Percentiles rank a stretch among this genome's conserved stretches.
phyloP scores from a whole-genome alignment of 2,797 vertebrate genomes.

The Channallabes apus region DNA sequence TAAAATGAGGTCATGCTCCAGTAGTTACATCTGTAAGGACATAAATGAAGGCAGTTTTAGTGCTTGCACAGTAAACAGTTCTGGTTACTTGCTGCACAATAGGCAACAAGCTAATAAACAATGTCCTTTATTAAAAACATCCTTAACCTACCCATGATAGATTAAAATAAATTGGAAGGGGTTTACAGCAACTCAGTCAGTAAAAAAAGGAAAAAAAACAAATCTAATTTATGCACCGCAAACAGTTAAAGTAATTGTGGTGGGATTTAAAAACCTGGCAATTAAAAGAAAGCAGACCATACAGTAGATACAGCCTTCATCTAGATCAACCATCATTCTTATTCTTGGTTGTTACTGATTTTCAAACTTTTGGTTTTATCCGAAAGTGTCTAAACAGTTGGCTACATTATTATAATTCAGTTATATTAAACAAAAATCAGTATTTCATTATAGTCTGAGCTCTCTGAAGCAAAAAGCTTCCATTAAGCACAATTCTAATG shows the following conservation, averaged over 20 bases:
- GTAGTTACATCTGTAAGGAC: background rate
- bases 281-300: background rate
- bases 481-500: background rate
- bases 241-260: background rate
- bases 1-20: conserved; percentile 3
- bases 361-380: background rate
- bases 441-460: background rate
- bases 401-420: background rate
- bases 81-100: background rate
- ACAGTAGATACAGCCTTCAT: background rate
- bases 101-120: background rate
- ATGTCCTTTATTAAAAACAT: background rate
- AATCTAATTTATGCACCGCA: background rate
- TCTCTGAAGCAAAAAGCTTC: background rate
- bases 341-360: too few species aligned
- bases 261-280: background rate
- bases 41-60: background rate
- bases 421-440: background rate
- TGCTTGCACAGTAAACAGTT: background rate
- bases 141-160: background rate
- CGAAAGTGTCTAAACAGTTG: background rate
- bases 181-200: background rate
- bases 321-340: background rate
- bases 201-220: background rate
- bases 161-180: background rate